phyloP scores from a whole-genome alignment of 2,888 invertebrate genomes.

The Spodoptera picta region DNA sequence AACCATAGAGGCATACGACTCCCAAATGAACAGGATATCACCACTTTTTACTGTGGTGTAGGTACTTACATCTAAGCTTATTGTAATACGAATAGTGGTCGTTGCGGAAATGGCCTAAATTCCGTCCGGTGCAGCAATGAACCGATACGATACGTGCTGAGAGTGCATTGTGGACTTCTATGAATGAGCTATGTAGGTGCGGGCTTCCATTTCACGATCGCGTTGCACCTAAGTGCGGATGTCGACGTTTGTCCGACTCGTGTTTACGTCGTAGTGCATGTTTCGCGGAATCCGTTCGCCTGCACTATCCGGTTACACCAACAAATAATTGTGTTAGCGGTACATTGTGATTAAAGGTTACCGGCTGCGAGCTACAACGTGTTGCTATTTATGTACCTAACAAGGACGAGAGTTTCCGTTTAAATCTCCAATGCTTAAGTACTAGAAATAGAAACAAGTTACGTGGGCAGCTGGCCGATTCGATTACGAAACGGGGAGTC shows the following conservation, averaged over 20 bases:
- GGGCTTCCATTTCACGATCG: conserved; percentile 71
- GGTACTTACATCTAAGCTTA: conserved; percentile 29
- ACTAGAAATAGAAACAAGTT: conserved; percentile 82
- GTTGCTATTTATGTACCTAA: conserved; percentile 62
- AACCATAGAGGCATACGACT: conserved; percentile 80
- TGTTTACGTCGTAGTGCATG: conserved; percentile 73
- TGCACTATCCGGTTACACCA: conserved; percentile 79
- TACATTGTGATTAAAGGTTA: conserved; percentile 77
- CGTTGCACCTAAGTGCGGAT: conserved; percentile 75
- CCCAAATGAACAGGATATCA: conserved; percentile 86
- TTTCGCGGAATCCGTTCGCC: conserved; percentile 78
- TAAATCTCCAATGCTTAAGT: conserved; percentile 68
- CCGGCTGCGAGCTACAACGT: conserved; percentile 60
- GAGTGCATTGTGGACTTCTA: conserved; percentile 71
- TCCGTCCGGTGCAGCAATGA: conserved; percentile 68
- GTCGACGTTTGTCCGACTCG: conserved; percentile 69
- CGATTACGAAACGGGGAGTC: conserved; percentile 74
- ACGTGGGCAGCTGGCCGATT: conserved; percentile 79
- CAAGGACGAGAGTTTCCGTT: conserved; percentile 75
- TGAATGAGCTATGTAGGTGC: conserved; percentile 76
- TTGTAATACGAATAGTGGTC: conserved; percentile 54
- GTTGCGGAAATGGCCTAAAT: conserved; percentile 73
- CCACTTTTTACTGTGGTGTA: conserved; percentile 22
- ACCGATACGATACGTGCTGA: conserved; percentile 68
- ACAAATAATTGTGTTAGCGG: conserved; percentile 85